Conservation (phyloP, 2,888 invertebrate genomes). For the Agrotis exclamationis region DNA sequence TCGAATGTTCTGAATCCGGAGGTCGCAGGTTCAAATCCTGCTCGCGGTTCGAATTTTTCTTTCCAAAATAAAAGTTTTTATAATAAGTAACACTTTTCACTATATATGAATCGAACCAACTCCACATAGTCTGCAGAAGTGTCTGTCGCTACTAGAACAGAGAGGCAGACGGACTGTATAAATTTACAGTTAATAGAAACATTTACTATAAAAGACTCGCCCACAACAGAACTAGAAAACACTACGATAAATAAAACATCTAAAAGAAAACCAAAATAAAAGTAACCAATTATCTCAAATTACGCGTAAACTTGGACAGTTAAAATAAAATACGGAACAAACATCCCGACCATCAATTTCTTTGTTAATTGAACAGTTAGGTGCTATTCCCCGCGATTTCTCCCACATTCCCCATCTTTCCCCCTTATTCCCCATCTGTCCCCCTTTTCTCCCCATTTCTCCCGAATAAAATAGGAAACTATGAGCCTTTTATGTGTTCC, state of each 20-base stretch:
- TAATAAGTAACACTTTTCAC: too few species aligned
- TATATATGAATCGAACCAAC: too few species aligned
- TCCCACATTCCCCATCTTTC: slow-evolving; percentile 13
- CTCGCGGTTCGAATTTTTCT: too few species aligned
- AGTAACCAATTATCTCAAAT: slow-evolving; percentile 63
- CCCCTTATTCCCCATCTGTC: not conserved
- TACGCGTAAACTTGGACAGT: slow-evolving; percentile 67
- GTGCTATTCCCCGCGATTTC: slow-evolving; percentile 57
- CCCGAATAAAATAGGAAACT: slow-evolving; percentile 70
- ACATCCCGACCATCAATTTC: slow-evolving; percentile 69
- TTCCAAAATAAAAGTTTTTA: too few species aligned
- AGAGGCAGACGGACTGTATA: too few species aligned
- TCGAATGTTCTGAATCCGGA: too few species aligned
- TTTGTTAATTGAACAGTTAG: slow-evolving; percentile 71
- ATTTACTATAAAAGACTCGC: not conserved
- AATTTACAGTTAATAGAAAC: not conserved
- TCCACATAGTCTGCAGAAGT: too few species aligned
- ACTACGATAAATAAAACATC: slow-evolving; percentile 47
- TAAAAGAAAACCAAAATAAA: slow-evolving; percentile 58
- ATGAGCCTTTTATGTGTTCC: slow-evolving; percentile 70
- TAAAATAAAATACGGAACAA: slow-evolving; percentile 68
- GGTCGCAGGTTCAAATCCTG: too few species aligned
- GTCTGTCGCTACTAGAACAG: too few species aligned
- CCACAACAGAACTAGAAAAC: not conserved
- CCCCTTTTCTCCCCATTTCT: slow-evolving; percentile 10